Evolutionary conservation across 2,888 invertebrate genomes (phyloP).

Genomic region (Conomelus anceps): DNA sequence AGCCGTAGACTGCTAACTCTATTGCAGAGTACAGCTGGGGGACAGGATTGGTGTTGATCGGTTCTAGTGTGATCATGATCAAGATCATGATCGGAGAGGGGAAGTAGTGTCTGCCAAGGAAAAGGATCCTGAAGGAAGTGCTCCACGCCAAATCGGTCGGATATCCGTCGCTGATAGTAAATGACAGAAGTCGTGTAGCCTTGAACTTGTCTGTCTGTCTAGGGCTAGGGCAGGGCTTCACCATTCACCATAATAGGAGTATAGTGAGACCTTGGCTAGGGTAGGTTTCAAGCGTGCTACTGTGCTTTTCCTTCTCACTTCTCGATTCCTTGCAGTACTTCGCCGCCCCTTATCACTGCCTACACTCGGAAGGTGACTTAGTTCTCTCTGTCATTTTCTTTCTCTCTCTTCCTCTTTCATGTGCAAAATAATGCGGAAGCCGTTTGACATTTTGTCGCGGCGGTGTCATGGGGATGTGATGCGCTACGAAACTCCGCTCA

Average conservation of each 20-base stretch:
- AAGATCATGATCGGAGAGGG: not conserved
- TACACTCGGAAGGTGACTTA: not conserved
- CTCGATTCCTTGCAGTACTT: not conserved
- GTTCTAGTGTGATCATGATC: too few relatives aligned
- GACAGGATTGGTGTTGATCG: not conserved
- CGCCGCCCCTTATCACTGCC: not conserved
- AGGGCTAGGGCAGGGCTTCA: not conserved
- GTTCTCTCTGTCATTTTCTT: not conserved
- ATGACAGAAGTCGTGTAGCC: not conserved
- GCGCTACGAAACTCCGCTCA: not conserved
- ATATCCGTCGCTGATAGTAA: not conserved
- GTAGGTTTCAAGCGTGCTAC: not conserved
- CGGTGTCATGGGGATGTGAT: not conserved
- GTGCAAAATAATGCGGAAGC: not conserved
- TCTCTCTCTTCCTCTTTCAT: not conserved
- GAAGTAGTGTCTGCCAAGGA: not conserved
- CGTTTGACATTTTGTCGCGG: not conserved
- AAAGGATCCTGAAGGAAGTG: not conserved
- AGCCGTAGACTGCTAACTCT: too few relatives aligned
- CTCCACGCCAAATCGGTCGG: not conserved
- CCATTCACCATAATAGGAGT: not conserved
- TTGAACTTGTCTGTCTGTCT: not conserved
- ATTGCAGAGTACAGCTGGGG: too few relatives aligned
- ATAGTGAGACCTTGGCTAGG: not conserved
- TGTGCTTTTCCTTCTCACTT: too few relatives aligned